Base-by-base conservation (phyloP, 2,113 vertebrate species). In the Cavia porcellus region DNA sequence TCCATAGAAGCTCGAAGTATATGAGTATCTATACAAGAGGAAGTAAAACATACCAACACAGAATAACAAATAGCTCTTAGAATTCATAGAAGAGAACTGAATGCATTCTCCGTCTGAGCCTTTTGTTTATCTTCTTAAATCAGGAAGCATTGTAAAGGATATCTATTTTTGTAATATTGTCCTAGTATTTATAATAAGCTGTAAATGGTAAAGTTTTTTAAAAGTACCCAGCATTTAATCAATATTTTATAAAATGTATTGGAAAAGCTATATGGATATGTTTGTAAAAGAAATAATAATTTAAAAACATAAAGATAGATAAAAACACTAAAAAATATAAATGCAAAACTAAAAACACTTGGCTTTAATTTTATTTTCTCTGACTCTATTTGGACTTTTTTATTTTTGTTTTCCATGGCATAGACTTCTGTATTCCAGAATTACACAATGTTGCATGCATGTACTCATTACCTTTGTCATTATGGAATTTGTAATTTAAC, bases 241-340 rank as follows among this genome's bases (percentile, higher is more conserved):
- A 75, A 52, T 93, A 91, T 57, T 61, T 94, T 88, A 81, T 70
- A 82, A 91, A 68, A 30, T 62, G 9, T 93, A 47, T 86, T 62
- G n/a, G 30, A 83, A 95, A 96, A 96, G 19, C 62, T 89, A 57
- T 92, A 42, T 83, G 89, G 28, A 81, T 81, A 55, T 79, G 13
- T 93, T 84, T 68, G 4, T 82, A 82, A 93, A 95, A 89, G 12
- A 94, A 89, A 52, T 86, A 64, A 79, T 80, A 47, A 95, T 88
- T 94, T 92, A 61, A 91, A 94, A 55, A 70, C 57, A 77, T 81
- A 62, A 87, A 90, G 35, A 81, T 57, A 77, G 62, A 90, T 94
- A 61, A 62, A 50, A 86, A 83, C 8, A 75, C 20, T 47, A 13
- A 93, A 94, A 95, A 97, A 83, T 81, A 50, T 79, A 86, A 82